Evolutionary conservation across 2,797 vertebrate genomes (phyloP).

Genomic region (Mareca penelope): DNA sequence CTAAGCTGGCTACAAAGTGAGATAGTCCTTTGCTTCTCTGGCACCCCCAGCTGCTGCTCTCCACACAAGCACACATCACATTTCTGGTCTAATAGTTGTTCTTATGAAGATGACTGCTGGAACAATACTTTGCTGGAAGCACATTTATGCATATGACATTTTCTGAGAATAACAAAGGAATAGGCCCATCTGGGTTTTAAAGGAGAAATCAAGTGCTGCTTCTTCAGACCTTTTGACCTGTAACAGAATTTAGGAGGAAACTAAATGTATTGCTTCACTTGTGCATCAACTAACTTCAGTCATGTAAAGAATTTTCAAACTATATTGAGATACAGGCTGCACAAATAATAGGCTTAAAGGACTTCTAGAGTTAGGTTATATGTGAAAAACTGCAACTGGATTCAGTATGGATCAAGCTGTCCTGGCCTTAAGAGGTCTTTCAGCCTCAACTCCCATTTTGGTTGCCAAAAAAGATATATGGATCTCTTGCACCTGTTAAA

Average conservation of each 20-base stretch:
- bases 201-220: background rate
- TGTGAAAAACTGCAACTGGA: background rate
- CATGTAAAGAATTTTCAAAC: background rate
- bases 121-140: background rate
- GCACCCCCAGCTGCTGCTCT: background rate
- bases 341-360: background rate
- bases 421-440: background rate
- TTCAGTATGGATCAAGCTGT: background rate
- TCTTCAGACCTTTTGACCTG: background rate
- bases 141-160: background rate
- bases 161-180: background rate
- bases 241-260: background rate
- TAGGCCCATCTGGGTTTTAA: background rate
- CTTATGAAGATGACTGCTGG: background rate
- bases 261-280: background rate
- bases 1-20: background rate
- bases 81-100: background rate
- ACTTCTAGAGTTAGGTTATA: background rate
- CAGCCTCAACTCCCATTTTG: background rate
- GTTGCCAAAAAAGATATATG: background rate
- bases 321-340: background rate
- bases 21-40: background rate
- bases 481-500: background rate
- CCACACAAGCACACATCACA: no score
- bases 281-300: background rate